Evolutionary conservation across 1,140 invertebrate species (phyloP).

Genomic region (Lepidostoma basale): DNA sequence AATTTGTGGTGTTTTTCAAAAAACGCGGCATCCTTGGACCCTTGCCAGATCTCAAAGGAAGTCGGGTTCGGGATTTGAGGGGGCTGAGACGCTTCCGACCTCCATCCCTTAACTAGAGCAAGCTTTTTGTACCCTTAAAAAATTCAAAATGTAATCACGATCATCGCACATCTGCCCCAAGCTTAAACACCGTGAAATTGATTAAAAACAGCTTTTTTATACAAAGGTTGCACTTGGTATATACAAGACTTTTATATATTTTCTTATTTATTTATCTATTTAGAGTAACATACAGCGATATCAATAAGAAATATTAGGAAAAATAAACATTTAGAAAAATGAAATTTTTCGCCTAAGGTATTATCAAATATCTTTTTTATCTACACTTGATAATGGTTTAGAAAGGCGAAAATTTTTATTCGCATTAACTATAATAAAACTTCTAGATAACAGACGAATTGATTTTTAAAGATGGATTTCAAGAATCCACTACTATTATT

Average conservation of each 20-base stretch:
- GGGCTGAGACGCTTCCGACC: slow-evolving; percentile 5
- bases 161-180: neutral
- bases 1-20: neutral
- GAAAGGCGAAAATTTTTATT: too few species aligned
- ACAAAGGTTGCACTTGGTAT: too few species aligned
- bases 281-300: neutral
- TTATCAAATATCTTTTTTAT: too few species aligned
- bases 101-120: neutral
- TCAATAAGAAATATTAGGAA: neutral
- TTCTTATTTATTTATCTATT: neutral
- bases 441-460: too few species aligned
- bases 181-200: too few species aligned
- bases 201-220: too few species aligned
- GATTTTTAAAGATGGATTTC: too few species aligned
- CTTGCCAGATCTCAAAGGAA: slow-evolving; percentile 11
- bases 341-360: neutral
- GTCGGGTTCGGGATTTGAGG: slow-evolving; percentile 3
- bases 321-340: neutral
- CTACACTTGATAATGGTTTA: too few species aligned
- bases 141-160: slow-evolving; percentile 5
- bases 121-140: slow-evolving; percentile 10
- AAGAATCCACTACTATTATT: too few species aligned
- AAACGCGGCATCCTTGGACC: neutral
- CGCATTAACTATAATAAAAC: too few species aligned
- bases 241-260: neutral